A percentile compares a stretch with the other conserved stretches of the same genome.
Evolutionary conservation across 1,140 invertebrate genomes (phyloP).

Genomic region (Periplaneta americana): DNA sequence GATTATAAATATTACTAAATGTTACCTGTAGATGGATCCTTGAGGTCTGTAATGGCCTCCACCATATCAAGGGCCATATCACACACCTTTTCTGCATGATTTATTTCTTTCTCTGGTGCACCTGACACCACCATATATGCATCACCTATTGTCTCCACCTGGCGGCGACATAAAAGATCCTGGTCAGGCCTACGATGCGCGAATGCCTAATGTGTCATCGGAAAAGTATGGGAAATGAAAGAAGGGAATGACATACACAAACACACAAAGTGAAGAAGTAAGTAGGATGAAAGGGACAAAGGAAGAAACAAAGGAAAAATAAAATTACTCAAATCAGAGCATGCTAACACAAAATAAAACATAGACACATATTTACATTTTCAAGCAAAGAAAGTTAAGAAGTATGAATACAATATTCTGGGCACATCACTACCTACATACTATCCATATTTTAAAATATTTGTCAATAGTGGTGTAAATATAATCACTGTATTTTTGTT

Average conservation of each 20-base stretch:
- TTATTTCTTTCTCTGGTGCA: constrained; percentile 80
- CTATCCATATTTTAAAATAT: too few species aligned
- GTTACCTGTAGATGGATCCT: constrained; percentile 82
- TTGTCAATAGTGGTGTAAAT: too few species aligned
- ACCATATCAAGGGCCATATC: constrained; percentile 97
- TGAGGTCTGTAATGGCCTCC: constrained; percentile 82
- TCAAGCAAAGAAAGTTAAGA: too few species aligned
- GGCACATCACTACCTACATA: too few species aligned
- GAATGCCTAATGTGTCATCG: constrained; percentile 1
- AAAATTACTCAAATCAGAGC: neutral
- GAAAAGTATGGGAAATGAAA: neutral
- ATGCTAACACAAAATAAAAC: neutral
- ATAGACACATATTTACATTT: too few species aligned
- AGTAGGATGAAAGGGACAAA: neutral
- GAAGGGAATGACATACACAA: neutral
- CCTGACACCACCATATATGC: constrained; percentile 97
- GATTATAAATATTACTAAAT: neutral
- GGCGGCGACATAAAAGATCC: constrained; percentile 9
- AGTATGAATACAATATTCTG: too few species aligned
- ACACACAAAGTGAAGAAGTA: neutral
- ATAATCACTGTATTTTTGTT: too few species aligned
- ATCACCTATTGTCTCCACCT: constrained; percentile 96
- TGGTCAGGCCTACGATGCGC: constrained; percentile 7
- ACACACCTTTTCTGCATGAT: constrained; percentile 91
- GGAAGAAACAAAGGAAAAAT: neutral